These are phyloP conservation scores for Scytalopus superciliaris DNA, from an alignment of 2,113 vertebrate genomes.

Conservation along the genomic window DNA sequence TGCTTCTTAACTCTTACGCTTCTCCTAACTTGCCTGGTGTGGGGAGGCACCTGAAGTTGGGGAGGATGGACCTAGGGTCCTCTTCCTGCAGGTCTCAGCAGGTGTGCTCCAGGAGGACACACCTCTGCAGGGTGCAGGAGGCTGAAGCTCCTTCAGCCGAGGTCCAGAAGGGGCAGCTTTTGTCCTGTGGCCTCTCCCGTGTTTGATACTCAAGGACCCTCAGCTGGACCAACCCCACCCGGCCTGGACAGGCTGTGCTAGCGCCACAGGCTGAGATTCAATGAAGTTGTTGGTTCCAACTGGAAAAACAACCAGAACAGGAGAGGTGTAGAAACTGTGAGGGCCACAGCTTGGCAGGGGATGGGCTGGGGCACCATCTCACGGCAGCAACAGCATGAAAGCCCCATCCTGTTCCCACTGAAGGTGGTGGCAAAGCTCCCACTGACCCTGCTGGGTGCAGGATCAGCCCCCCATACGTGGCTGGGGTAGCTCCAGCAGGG, in stretches of 20 bases:
- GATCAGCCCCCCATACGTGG: not conserved
- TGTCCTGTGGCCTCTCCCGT: not conserved
- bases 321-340: not conserved
- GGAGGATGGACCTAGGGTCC: not conserved
- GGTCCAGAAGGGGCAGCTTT: not conserved
- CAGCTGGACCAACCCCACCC: not conserved
- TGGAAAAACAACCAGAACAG: not conserved
- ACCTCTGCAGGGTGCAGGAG: not conserved
- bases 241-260: not conserved
- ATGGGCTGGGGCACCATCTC: not conserved
- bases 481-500: not conserved
- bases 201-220: not conserved
- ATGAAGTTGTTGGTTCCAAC: not conserved
- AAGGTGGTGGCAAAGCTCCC: conserved; percentile 11
- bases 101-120: not conserved
- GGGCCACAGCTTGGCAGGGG: not conserved
- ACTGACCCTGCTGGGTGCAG: not conserved
- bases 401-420: not conserved
- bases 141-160: not conserved
- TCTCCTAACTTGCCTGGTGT: not conserved
- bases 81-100: not conserved
- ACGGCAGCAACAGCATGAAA: not conserved
- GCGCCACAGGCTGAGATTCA: rapidly evolving
- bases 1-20: not conserved
- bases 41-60: not conserved